Evolutionary conservation across 2,797 vertebrate species (phyloP), one percentile per base, ranked within the genome.

Genomic region (Coregonus ussuriensis): DNA sequence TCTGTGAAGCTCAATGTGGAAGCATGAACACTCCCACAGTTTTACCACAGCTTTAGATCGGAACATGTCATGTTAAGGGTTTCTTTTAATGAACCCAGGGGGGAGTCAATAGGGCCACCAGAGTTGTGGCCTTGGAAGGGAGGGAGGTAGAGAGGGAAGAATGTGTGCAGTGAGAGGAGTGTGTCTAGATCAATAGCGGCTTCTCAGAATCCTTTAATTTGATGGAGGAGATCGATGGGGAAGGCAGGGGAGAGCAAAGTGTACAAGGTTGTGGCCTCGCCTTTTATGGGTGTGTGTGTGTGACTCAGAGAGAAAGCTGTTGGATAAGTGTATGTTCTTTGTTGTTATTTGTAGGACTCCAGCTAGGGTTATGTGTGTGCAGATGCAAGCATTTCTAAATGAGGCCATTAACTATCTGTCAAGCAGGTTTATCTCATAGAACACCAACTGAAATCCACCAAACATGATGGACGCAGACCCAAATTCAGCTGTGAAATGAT

Each of bases 181-280:
- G 81, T 81, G 74, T 78, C 79, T 75, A 80, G 86, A 94, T 94
- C 94, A 87, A 94, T 94, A 89, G 79, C 79, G 77, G 89, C 89
- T 92, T 92, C 86, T 88, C 82, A 84, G 90, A 87, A 90, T 78
- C 83, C 89, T 88, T 89, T 93, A 93, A 94, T 93, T 91, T 94
- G 93, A 93, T 88, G 88, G 88, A 88, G 80, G 79, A 82, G 85
- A 91, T 94, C 86, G 82, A 94, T 93, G 79, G 79, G 71, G 83
- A 86, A 87, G 85, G 80, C 84, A 86, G 86, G 84, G 81, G 72
- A 75, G 82, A 84, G 66, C 67, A 87, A 79, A 78, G 74, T 77
- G 66, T 74, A 72, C 62, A 75, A 76, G 79, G 80, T 78, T 87
- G 81, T 79, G 82, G 76, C 81, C 77, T 73, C 72, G 76, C 76